Conservation (phyloP, 2,797 vertebrate species). For the Taenioides sp. region DNA sequence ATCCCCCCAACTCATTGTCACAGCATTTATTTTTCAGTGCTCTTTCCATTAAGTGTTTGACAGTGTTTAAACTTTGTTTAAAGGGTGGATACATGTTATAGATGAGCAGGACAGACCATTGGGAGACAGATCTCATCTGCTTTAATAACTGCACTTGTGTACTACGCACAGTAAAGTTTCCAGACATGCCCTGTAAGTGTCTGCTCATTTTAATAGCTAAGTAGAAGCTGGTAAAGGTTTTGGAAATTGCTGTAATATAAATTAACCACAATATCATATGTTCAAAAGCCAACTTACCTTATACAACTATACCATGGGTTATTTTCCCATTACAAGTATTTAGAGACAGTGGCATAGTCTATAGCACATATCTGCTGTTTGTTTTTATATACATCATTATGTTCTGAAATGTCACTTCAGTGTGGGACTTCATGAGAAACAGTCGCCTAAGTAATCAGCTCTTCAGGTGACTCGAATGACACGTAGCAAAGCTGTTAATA, state of each 20-base stretch:
- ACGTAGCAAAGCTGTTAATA: conserved; percentile 36
- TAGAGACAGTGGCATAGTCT: conserved; percentile 54
- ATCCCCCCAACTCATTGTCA: background rate
- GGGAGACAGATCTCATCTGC: conserved; percentile 17
- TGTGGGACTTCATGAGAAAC: conserved; percentile 52
- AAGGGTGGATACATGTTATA: conserved; percentile 38
- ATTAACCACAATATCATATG: conserved; percentile 62
- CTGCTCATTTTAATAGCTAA: conserved; percentile 45
- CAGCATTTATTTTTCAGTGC: background rate
- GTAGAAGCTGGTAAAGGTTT: conserved; percentile 39
- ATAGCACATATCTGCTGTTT: conserved; percentile 54
- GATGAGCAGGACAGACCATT: conserved; percentile 28
- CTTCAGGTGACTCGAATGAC: conserved; percentile 41
- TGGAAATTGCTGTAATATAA: conserved; percentile 61
- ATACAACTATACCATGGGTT: conserved; percentile 57
- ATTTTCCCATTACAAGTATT: conserved; percentile 59
- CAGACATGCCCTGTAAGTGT: conserved; percentile 60
- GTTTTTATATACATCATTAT: conserved; percentile 58
- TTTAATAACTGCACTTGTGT: conserved; percentile 2
- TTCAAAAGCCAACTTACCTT: conserved; percentile 74
- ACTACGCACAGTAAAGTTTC: conserved; percentile 41
- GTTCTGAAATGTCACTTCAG: conserved; percentile 54
- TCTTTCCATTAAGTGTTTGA: background rate
- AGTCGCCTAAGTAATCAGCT: conserved; percentile 45
- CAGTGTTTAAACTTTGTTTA: conserved; percentile 61